Conservation (phyloP, 2,888 invertebrate genomes). For the Ectemnius continuus region DNA sequence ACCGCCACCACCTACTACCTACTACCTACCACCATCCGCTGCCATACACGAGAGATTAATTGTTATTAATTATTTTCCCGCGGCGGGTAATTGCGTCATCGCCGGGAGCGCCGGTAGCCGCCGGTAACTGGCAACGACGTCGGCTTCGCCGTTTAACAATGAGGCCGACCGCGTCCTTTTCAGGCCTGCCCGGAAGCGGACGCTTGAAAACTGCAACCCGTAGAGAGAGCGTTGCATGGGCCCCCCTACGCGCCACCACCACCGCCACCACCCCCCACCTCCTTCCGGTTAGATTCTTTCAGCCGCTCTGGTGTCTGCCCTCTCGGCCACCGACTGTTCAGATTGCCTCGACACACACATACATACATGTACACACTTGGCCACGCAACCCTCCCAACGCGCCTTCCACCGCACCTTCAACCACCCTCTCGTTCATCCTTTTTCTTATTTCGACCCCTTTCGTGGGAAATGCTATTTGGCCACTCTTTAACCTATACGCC, state of each 20-base stretch:
- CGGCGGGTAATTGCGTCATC: constrained; percentile 75
- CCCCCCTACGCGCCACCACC: constrained; percentile 45
- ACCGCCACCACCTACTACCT: constrained; percentile 42
- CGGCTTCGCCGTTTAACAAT: constrained; percentile 71
- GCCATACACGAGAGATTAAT: constrained; percentile 77
- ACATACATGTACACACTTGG: no score
- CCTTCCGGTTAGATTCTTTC: constrained; percentile 68
- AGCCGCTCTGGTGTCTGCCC: constrained; percentile 50
- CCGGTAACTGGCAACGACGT: constrained; percentile 53
- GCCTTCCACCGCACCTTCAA: constrained; percentile 18
- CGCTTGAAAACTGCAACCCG: constrained; percentile 72
- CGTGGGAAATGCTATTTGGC: background rate
- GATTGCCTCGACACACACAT: background rate
- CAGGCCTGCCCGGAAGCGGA: constrained; percentile 69
- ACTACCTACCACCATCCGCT: constrained; percentile 56
- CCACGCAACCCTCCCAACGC: no score
- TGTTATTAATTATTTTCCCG: constrained; percentile 78
- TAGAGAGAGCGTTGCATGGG: constrained; percentile 45
- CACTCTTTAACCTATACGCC: no score
- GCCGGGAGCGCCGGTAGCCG: constrained; percentile 52
- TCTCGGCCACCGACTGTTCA: constrained; percentile 39
- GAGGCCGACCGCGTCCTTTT: constrained; percentile 71
- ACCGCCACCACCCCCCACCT: no score
- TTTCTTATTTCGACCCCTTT: constrained; percentile 32
- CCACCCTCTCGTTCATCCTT: constrained; percentile 35